Conservation (phyloP, 1,140 invertebrate genomes). For the Drosophila nikananu region DNA sequence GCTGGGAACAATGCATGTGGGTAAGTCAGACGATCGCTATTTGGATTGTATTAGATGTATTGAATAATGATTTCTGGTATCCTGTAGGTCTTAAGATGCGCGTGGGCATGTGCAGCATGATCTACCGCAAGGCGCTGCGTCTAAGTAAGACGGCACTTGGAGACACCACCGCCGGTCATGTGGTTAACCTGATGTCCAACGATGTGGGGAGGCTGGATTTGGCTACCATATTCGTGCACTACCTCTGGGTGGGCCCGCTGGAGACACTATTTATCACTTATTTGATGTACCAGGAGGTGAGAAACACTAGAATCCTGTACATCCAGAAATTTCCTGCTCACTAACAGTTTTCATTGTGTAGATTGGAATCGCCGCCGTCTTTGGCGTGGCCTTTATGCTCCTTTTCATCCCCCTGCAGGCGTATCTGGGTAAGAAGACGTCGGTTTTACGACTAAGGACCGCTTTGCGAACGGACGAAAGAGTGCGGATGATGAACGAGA, state of each 20-base stretch:
- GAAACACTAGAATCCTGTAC: background rate
- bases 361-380: slow-evolving; percentile 91
- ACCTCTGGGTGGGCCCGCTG: slow-evolving; percentile 93
- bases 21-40: slow-evolving; percentile 63
- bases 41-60: background rate
- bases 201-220: slow-evolving; percentile 92
- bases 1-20: slow-evolving; percentile 90
- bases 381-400: slow-evolving; percentile 92
- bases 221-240: slow-evolving; percentile 90
- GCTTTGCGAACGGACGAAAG: slow-evolving; percentile 93
- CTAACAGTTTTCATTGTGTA: slow-evolving; percentile 42
- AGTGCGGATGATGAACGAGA: slow-evolving; percentile 95
- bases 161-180: slow-evolving; percentile 93
- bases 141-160: slow-evolving; percentile 90
- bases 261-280: slow-evolving; percentile 91
- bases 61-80: background rate
- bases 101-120: slow-evolving; percentile 91
- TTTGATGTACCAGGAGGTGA: slow-evolving; percentile 89
- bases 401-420: slow-evolving; percentile 94
- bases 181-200: slow-evolving; percentile 96
- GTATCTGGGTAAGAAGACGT: slow-evolving; percentile 90
- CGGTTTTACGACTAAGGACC: slow-evolving; percentile 88
- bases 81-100: slow-evolving; percentile 89
- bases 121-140: slow-evolving; percentile 92
- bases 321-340: background rate